Evolutionary conservation across 2,888 invertebrate genomes (phyloP).

Genomic region (Hypomecis atomaria): DNA sequence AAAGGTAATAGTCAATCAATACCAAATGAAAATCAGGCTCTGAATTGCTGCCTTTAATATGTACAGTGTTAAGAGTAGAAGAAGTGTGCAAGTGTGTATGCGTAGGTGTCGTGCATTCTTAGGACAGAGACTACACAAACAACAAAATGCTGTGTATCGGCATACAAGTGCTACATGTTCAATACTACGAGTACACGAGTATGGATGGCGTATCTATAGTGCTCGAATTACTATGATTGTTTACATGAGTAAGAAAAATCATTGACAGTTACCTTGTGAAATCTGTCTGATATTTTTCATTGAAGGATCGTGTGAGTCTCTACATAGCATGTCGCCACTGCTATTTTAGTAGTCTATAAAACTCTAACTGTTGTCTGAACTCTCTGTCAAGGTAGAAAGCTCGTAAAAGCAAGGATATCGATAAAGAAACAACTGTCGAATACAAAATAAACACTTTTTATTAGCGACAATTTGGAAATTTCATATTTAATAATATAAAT

Average conservation of each 20-base stretch:
- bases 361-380: conserved; percentile 30
- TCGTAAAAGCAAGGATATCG: conserved; percentile 30
- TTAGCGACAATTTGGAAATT: conserved; percentile 18
- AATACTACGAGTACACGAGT: conserved; percentile 10
- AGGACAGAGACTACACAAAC: conserved; percentile 32
- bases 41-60: conserved; percentile 1
- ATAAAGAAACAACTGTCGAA: conserved; percentile 30
- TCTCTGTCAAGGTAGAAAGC: conserved; percentile 35
- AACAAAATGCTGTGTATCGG: conserved; percentile 29
- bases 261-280: conserved; percentile 30
- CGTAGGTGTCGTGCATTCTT: conserved; percentile 22
- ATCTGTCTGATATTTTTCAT: conserved; percentile 30
- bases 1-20: too few relatives aligned
- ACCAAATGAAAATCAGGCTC: too few relatives aligned
- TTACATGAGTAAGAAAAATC: conserved; percentile 29
- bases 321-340: conserved; percentile 33
- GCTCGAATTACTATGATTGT: conserved; percentile 29
- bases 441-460: conserved; percentile 28
- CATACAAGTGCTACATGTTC: conserved; percentile 25
- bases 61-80: conserved; percentile 33
- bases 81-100: conserved; percentile 28
- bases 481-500: conserved; percentile 3
- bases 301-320: conserved; percentile 28
- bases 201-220: conserved; percentile 32
- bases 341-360: conserved; percentile 32